phyloP scores from a whole-genome alignment of 2,888 invertebrate genomes.

The Ichneumoninae sp. region DNA sequence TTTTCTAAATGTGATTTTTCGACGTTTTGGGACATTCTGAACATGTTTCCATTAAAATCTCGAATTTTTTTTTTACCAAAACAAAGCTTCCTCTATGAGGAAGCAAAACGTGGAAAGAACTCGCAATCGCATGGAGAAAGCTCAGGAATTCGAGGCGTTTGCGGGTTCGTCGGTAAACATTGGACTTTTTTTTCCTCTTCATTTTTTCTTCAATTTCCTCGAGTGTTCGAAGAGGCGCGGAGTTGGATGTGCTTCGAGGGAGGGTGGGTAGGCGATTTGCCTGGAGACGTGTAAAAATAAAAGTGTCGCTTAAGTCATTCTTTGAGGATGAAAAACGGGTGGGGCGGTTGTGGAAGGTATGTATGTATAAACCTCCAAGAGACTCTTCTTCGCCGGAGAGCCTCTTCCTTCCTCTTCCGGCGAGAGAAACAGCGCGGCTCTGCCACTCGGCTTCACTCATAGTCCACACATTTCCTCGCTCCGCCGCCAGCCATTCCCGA shows the following conservation, averaged over 20 bases:
- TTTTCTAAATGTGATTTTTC: too few relatives aligned
- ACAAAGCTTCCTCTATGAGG: too few relatives aligned
- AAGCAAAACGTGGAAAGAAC: neutral
- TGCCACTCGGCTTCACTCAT: slow-evolving; percentile 76
- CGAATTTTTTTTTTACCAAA: too few relatives aligned
- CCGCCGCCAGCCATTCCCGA: slow-evolving; percentile 41
- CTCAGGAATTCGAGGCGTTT: slow-evolving; percentile 5
- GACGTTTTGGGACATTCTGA: too few relatives aligned
- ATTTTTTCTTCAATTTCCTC: slow-evolving; percentile 44
- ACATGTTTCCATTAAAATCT: too few relatives aligned
- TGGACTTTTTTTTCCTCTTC: slow-evolving; percentile 15
- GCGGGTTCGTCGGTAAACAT: slow-evolving; percentile 42
- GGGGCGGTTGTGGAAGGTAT: neutral
- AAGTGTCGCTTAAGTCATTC: slow-evolving; percentile 56
- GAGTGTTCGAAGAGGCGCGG: slow-evolving; percentile 38
- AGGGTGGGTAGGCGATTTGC: slow-evolving; percentile 44
- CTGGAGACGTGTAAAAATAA: slow-evolving; percentile 59
- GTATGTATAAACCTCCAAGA: neutral
- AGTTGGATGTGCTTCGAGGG: slow-evolving; percentile 14
- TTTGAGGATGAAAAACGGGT: slow-evolving; percentile 22
- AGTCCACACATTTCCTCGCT: slow-evolving; percentile 78
- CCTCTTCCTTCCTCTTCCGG: neutral
- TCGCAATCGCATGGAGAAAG: slow-evolving; percentile 1
- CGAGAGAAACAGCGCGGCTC: slow-evolving; percentile 66
- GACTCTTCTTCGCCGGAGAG: neutral